A percentile compares a stretch with the other conserved stretches of the same genome.
phyloP scores from a whole-genome alignment of 2,797 vertebrate genomes.

The Smutsia temminckii region DNA sequence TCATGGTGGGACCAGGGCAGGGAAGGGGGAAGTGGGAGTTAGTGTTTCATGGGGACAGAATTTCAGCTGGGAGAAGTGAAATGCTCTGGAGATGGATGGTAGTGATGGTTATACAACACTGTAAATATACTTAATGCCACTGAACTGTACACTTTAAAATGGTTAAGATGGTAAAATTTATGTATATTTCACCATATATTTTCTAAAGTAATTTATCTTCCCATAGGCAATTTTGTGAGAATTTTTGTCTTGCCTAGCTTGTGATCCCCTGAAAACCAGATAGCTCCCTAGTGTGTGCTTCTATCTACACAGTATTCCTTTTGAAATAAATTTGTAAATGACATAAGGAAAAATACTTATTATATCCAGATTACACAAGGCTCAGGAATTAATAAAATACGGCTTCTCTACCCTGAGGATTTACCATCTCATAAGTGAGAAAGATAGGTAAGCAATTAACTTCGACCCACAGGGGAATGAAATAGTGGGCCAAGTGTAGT shows the following conservation, averaged over 20 bases:
- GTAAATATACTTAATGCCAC: not conserved
- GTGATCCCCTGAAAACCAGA: not conserved
- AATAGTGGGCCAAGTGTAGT: not conserved
- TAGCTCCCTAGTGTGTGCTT: not conserved
- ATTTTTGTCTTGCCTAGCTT: not conserved
- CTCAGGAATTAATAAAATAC: not conserved
- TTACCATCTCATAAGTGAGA: slow-evolving; percentile 15
- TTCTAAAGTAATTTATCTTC: not conserved
- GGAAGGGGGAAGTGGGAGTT: not conserved
- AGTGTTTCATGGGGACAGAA: not conserved
- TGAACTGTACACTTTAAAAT: not conserved
- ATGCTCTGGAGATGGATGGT: not conserved
- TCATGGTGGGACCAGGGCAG: not conserved
- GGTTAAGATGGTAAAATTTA: not conserved
- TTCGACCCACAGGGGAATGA: not conserved
- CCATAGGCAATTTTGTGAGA: not conserved
- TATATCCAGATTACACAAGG: slow-evolving; percentile 25
- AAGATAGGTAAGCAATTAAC: slow-evolving; percentile 26
- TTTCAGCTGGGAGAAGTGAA: not conserved
- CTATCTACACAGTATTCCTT: not conserved
- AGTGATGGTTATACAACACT: not conserved
- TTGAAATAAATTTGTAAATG: slow-evolving; percentile 43
- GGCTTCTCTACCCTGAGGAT: not conserved
- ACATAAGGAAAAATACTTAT: slow-evolving; percentile 2
- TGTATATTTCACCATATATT: not conserved